A percentile compares a stretch with the other conserved stretches of the same genome.
These are phyloP conservation scores for Gymnocephalus cernua DNA, from an alignment of 2,113 vertebrate species.

Conservation along the genomic window DNA sequence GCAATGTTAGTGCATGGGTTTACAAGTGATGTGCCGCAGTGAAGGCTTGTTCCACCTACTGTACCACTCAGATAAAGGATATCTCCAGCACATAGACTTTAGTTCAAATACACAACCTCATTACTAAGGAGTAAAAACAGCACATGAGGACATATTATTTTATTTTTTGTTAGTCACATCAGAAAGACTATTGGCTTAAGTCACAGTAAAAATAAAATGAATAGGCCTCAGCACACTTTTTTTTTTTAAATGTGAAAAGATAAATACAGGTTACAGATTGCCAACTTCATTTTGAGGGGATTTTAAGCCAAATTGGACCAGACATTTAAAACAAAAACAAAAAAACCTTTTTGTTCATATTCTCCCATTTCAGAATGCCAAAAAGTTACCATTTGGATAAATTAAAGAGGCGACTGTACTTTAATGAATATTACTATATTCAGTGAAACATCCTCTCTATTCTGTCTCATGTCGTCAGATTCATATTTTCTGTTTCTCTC, in stretches of 20 bases:
- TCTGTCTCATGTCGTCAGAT: not conserved
- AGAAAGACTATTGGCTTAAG: too few species aligned
- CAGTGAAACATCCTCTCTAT: not conserved
- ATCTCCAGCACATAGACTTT: too few species aligned
- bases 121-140: too few species aligned
- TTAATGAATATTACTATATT: not conserved
- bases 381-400: slow-evolving; percentile 22
- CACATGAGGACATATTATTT: too few species aligned
- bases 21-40: too few species aligned
- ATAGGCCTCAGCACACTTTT: not conserved
- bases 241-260: slow-evolving; percentile 11
- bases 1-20: too few species aligned
- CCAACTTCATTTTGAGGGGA: slow-evolving; percentile 19
- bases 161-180: too few species aligned
- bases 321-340: not conserved
- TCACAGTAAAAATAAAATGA: too few species aligned
- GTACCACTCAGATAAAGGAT: too few species aligned
- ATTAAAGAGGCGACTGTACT: not conserved
- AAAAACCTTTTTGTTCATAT: not conserved
- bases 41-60: too few species aligned
- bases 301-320: slow-evolving; percentile 25
- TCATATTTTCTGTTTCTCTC: not conserved
- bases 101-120: too few species aligned
- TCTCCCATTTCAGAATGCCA: not conserved
- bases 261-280: slow-evolving; percentile 15